Conservation (phyloP, 2,797 vertebrate species). For the Acanthurus lineatus region DNA sequence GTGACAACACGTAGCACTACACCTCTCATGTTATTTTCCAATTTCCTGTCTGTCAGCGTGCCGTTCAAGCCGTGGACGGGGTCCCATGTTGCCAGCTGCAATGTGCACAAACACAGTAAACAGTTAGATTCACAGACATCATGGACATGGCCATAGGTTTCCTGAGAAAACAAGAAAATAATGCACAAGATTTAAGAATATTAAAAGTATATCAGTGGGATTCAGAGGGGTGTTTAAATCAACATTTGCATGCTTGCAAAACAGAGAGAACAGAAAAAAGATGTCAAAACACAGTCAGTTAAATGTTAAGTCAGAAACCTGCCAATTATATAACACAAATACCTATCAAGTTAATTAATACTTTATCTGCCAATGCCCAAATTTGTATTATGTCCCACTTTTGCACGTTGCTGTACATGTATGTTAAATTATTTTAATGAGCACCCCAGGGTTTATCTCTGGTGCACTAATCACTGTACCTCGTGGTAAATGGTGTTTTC, state of each 20-base stretch:
- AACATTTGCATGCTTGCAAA: neutral
- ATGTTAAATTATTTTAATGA: neutral
- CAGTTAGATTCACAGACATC: slow-evolving; percentile 7
- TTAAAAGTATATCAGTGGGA: neutral
- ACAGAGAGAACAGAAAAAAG: neutral
- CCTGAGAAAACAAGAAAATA: neutral
- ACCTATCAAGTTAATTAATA: neutral
- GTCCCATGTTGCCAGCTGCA: slow-evolving; percentile 98
- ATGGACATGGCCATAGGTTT: neutral
- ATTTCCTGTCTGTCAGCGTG: slow-evolving; percentile 94
- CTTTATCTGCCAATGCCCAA: neutral
- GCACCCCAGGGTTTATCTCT: neutral
- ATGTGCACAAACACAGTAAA: slow-evolving; percentile 49
- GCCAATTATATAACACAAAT: neutral
- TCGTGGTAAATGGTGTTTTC: slow-evolving; percentile 8
- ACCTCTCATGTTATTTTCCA: slow-evolving; percentile 99
- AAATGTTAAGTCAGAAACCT: neutral
- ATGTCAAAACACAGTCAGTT: neutral
- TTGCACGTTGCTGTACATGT: neutral
- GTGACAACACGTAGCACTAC: slow-evolving; percentile 96
- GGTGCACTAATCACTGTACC: too few relatives aligned
- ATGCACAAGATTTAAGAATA: neutral
- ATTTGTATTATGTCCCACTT: slow-evolving; percentile 11
- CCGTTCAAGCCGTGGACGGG: slow-evolving; percentile 95
- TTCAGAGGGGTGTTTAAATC: neutral